phyloP scores from a whole-genome alignment of 2,797 vertebrate species.

The Champsocephalus gunnari region DNA sequence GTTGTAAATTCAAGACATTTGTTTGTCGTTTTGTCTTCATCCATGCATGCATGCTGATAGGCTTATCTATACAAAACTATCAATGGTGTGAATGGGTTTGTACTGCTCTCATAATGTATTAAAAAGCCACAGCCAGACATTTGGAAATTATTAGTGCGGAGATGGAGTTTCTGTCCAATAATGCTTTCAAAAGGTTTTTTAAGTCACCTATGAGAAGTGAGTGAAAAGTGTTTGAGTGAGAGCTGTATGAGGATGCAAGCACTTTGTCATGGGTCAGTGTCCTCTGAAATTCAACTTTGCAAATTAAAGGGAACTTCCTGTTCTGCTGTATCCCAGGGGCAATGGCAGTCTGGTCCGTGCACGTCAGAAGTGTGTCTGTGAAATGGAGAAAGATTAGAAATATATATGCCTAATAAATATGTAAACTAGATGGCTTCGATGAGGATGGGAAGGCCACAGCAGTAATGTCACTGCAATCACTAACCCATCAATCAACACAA shows the following conservation, averaged over 20 bases:
- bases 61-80: not conserved
- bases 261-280: conserved; percentile 53
- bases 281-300: conserved; percentile 34
- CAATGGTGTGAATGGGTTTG: conserved; percentile 4
- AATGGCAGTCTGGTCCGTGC: conserved; percentile 21
- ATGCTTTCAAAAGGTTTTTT: conserved; percentile 16
- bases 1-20: not conserved
- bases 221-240: conserved; percentile 7
- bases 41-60: not conserved
- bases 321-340: conserved; percentile 33
- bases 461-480: conserved; percentile 7
- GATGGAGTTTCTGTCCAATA: conserved; percentile 5
- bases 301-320: conserved; percentile 65
- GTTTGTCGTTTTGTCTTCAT: conserved; percentile 21
- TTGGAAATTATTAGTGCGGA: conserved; percentile 14
- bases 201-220: conserved; percentile 11
- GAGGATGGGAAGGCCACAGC: conserved; percentile 19
- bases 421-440: conserved; percentile 39
- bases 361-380: conserved; percentile 43
- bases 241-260: conserved; percentile 17
- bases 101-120: conserved; percentile 1
- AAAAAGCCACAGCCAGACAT: conserved; percentile 23
- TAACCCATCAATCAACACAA: conserved; percentile 21
- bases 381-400: conserved; percentile 54
- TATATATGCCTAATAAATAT: conserved; percentile 47